phyloP scores from a whole-genome alignment of 2,888 invertebrate genomes.

The Polydesmus complanatus region DNA sequence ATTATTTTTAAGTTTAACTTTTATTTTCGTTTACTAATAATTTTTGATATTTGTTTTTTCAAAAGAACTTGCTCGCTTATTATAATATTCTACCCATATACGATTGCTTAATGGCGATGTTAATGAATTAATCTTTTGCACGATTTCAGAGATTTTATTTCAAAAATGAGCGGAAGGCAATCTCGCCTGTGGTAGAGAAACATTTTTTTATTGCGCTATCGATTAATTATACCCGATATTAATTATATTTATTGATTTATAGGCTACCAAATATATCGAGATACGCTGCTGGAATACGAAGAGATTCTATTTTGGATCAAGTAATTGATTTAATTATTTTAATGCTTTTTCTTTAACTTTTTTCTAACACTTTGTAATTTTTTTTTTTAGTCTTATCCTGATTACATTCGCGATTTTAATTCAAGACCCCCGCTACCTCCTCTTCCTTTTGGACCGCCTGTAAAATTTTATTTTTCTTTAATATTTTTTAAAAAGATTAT shows the following conservation, averaged over 20 bases:
- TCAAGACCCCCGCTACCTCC: slow-evolving; percentile 41
- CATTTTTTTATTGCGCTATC: no score
- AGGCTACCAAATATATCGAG: no score
- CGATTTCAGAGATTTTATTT: neutral
- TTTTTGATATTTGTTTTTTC: neutral
- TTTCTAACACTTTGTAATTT: no score
- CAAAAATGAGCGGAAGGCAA: slow-evolving; percentile 6
- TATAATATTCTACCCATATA: neutral
- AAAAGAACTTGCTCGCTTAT: no score
- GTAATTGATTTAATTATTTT: no score
- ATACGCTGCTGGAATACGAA: neutral
- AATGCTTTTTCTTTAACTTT: no score
- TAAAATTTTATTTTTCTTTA: no score
- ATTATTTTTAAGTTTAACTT: neutral
- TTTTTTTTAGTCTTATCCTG: slow-evolving; percentile 39
- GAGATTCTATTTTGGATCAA: neutral
- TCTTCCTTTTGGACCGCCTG: slow-evolving; percentile 62
- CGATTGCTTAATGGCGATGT: neutral
- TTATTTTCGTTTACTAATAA: neutral
- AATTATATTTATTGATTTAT: no score
- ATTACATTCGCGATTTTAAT: slow-evolving; percentile 51
- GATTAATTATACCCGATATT: no score
- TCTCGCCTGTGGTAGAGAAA: slow-evolving; percentile 11
- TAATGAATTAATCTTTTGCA: neutral
- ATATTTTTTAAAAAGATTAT: no score